Evolutionary conservation across 2,797 vertebrate species (phyloP), one percentile per base, ranked within the genome.

Genomic region (Menidia menidia): DNA sequence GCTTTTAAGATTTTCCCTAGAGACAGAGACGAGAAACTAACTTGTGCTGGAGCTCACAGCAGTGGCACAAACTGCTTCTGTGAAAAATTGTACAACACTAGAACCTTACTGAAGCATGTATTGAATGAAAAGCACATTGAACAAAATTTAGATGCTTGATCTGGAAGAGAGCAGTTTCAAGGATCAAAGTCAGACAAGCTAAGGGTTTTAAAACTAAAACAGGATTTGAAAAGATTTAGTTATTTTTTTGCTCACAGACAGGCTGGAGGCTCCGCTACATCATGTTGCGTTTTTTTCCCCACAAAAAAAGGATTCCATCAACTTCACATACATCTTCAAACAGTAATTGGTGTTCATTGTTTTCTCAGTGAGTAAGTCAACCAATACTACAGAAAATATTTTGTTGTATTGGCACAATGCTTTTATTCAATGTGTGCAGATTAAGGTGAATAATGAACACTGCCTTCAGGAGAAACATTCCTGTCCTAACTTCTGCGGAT

Each of bases 351-450:
- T 62, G 58, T 68, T 88, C 41, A 74, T 71, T 58, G 63, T 62
- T 71, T 77, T 64, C 41, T 81, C 57, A 57, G 60, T 51, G 16
- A 53, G 42, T 44, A 51, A 53, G 55, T 72, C 77, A 82, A 90
- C 81, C 84, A 84, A 85, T 87, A 78, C 86, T 88, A 81, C 68
- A 81, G 68, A 69, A 73, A 53, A 75, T 65, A 70, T 65, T 64
- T 75, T 77, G 69, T 65, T 87, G 85, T 87, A 90, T 92, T 91
- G 92, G 92, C 91, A 93, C 92, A 85, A 80, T 84, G 81, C 66
- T 87, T 86, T 76, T 73, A 63, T 84, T 78, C 19, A 81, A 78
- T 69, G 66, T 84, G 78, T 88, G 83, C 80, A 83, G 55, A 60
- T 73, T 68, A 82, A 84, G 71, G 66, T 81, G 63, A 75, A 56